These are phyloP conservation scores for Alentia gelatinosa DNA, from an alignment of 2,888 invertebrate genomes.

Conservation along the genomic window DNA sequence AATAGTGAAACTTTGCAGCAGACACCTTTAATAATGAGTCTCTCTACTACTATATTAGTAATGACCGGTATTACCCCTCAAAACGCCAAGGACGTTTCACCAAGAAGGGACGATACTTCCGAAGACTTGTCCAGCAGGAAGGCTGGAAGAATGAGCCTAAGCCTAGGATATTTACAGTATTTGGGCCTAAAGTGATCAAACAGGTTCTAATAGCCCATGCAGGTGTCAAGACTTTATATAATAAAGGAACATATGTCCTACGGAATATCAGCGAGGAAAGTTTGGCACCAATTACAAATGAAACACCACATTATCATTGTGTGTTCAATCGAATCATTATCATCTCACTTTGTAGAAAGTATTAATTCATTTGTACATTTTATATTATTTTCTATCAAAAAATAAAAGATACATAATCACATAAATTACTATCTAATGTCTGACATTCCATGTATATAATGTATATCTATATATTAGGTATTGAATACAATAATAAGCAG, in stretches of 20 bases:
- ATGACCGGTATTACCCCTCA: slow-evolving; percentile 63
- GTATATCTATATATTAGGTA: no score
- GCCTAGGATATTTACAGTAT: slow-evolving; percentile 57
- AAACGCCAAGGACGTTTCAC: not conserved
- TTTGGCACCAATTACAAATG: no score
- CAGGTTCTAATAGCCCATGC: not conserved
- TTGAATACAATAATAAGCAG: no score
- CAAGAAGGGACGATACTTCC: not conserved
- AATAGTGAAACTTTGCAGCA: not conserved
- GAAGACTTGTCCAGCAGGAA: not conserved
- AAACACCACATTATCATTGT: no score
- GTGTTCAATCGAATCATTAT: no score
- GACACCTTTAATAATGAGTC: slow-evolving; percentile 58
- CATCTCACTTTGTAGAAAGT: no score
- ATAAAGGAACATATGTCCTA: slow-evolving; percentile 33
- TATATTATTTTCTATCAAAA: no score
- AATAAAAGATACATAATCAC: no score
- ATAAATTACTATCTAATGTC: no score
- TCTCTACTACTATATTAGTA: slow-evolving; percentile 61
- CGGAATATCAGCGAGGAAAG: no score
- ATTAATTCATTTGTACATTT: no score
- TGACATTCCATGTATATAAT: no score
- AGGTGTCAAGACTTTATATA: not conserved
- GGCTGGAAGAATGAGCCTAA: slow-evolving; percentile 56
- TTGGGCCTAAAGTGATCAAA: not conserved